Conservation (phyloP, 2,888 invertebrate genomes). For the Plutella xylostella region DNA sequence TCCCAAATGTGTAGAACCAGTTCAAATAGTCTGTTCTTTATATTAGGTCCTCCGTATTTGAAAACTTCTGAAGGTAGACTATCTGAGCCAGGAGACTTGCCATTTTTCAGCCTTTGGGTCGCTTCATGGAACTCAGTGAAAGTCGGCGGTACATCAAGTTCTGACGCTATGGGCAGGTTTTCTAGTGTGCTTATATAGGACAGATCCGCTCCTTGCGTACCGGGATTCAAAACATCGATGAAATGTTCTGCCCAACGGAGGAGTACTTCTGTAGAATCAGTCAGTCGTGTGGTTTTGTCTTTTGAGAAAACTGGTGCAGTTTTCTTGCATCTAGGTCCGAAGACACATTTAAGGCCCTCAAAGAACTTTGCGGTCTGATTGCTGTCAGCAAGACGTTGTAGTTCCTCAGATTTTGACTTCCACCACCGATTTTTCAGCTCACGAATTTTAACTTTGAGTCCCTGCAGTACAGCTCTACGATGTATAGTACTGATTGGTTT, state of each 20-base stretch:
- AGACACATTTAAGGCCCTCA: background rate
- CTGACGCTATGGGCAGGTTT: background rate
- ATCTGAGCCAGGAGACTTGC: conserved; percentile 5
- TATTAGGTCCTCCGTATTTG: conserved; percentile 5
- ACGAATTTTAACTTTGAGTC: background rate
- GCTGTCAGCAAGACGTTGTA: conserved; percentile 1
- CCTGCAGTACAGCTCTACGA: background rate
- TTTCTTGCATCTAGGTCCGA: conserved; percentile 2
- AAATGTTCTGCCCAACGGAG: conserved; percentile 8
- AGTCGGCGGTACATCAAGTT: background rate
- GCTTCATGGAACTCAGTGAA: conserved; percentile 1
- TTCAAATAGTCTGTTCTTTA: conserved; percentile 1
- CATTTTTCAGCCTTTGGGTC: background rate
- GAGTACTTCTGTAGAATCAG: conserved; percentile 1
- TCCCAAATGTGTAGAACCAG: conserved; percentile 2
- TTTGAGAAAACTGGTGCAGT: background rate
- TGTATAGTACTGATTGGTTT: background rate
- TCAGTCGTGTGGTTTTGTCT: conserved; percentile 1
- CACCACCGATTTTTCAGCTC: conserved; percentile 1
- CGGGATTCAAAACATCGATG: conserved; percentile 8
- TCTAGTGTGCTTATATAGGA: background rate
- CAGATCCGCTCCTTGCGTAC: conserved; percentile 3
- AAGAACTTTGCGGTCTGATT: background rate
- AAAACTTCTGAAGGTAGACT: conserved; percentile 5
- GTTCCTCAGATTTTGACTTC: background rate